Evolutionary conservation across 2,113 vertebrate genomes (phyloP).

Genomic region (Lepus europaeus): DNA sequence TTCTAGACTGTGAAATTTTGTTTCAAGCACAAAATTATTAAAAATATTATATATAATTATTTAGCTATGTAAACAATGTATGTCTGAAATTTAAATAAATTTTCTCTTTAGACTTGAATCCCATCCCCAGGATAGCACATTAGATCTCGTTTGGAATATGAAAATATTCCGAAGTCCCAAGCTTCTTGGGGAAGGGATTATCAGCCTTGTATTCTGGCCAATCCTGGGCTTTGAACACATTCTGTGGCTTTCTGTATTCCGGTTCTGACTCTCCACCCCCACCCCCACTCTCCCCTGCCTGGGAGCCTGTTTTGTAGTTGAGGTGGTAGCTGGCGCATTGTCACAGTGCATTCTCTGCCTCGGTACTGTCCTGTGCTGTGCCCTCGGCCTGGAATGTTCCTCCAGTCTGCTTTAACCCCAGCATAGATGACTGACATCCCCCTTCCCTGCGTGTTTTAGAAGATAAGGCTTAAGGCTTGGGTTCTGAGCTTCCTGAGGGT

Average conservation of each 20-base stretch:
- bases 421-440: neutral
- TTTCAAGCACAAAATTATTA: neutral
- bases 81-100: neutral
- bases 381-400: neutral
- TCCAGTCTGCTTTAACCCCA: neutral
- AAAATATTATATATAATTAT: neutral
- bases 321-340: too few species aligned
- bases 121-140: neutral
- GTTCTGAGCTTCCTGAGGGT: neutral
- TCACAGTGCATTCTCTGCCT: neutral
- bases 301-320: neutral
- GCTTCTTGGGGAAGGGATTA: neutral
- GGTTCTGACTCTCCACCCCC: too few species aligned
- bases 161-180: neutral
- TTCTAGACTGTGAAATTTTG: neutral
- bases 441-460: neutral
- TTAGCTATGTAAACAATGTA: neutral
- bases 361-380: neutral
- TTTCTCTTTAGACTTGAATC: neutral
- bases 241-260: neutral
- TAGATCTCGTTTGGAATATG: neutral
- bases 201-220: neutral
- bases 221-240: neutral
- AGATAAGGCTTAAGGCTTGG: neutral
- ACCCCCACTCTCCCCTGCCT: neutral